A percentile compares a stretch with the other conserved stretches of the same genome.
Conservation (phyloP, 1,140 invertebrate species). For the Drosophila carrolli region DNA sequence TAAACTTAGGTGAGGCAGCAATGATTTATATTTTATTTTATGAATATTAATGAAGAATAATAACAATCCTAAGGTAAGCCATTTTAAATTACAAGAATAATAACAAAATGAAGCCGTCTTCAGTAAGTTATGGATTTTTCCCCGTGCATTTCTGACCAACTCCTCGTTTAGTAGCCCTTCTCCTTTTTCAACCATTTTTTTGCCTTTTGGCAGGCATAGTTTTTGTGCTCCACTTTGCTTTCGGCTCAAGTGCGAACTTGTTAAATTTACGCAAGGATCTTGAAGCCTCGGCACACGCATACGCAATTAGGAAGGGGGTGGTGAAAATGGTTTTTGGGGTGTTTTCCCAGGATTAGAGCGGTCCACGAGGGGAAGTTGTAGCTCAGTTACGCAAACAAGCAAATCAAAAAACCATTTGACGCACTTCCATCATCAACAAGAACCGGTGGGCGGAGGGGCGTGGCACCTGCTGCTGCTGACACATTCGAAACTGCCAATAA, state of each 20-base stretch:
- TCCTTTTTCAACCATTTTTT: not conserved
- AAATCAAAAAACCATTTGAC: slow-evolving; percentile 82
- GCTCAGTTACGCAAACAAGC: slow-evolving; percentile 78
- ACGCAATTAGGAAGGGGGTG: slow-evolving; percentile 69
- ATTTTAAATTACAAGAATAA: too few relatives aligned
- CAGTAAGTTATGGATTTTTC: not conserved
- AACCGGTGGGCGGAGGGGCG: slow-evolving; percentile 32
- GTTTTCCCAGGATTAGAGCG: slow-evolving; percentile 7
- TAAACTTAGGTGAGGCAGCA: too few relatives aligned
- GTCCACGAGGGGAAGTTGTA: slow-evolving; percentile 12
- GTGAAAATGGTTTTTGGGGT: not conserved
- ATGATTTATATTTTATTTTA: too few relatives aligned
- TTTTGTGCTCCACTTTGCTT: slow-evolving; percentile 64
- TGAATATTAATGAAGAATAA: too few relatives aligned
- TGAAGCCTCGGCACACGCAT: slow-evolving; percentile 68
- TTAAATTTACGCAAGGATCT: slow-evolving; percentile 80
- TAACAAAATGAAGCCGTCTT: not conserved
- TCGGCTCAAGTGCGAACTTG: slow-evolving; percentile 77
- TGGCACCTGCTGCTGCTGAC: slow-evolving; percentile 77
- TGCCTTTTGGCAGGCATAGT: slow-evolving; percentile 54
- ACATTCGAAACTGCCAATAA: slow-evolving; percentile 79
- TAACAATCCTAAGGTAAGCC: too few relatives aligned
- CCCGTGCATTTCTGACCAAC: slow-evolving; percentile 11
- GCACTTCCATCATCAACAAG: slow-evolving; percentile 77
- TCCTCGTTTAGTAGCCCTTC: slow-evolving; percentile 28